Evolutionary conservation across 35 echinoderm and acorn worm genomes (phyloP), one percentile per base, ranked within the genome.

Genomic region (Apostichopus californicus): DNA sequence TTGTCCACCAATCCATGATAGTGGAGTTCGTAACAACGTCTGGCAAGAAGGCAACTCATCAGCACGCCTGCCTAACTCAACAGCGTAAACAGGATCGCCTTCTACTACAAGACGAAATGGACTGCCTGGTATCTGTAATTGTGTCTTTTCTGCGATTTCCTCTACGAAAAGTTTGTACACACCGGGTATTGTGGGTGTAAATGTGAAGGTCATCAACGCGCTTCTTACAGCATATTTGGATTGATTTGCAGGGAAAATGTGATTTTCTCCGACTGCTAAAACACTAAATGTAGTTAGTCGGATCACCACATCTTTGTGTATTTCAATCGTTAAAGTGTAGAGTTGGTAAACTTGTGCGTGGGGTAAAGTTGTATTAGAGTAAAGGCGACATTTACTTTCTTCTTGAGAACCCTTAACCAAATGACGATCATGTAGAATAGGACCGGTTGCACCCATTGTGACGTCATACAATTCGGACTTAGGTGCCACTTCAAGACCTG

Each of bases 101-200:
- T n/a, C 12, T 5, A 80, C 78, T 5, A 80, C 21, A 34, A 80
- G 25, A 9, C 78, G 78, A 80, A 23, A 80, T 25, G 78, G 78
- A 24, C 78, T 80, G 13, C 78, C 78, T 28, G 78, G 78, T 28
- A 80, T 24, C 52, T 80, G 78, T 13, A 34, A 28, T 80, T 80
- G 78, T 5, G 5, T 13, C 34, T 8, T 34, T 3, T 5, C 34
- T 25, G 5, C 6, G 23, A 80, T 5, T 25, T 80, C 78, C 11
- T 80, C 78, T 7, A 80, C 11, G 78, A 25, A 80, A 1, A 80
- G 52, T 0, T 80, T 53, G 13, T 80, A 80, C 78, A 34, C 78
- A 5, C 78, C 78, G 5, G 15, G 23, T 13, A 24, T 5, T 24
- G 18, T 80, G 8, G 78, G 22, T 25, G 25, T 28, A 25, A 34